These are phyloP conservation scores for Mesembrinibis cayennensis DNA, from an alignment of 2,113 vertebrate species.

Conservation along the genomic window DNA sequence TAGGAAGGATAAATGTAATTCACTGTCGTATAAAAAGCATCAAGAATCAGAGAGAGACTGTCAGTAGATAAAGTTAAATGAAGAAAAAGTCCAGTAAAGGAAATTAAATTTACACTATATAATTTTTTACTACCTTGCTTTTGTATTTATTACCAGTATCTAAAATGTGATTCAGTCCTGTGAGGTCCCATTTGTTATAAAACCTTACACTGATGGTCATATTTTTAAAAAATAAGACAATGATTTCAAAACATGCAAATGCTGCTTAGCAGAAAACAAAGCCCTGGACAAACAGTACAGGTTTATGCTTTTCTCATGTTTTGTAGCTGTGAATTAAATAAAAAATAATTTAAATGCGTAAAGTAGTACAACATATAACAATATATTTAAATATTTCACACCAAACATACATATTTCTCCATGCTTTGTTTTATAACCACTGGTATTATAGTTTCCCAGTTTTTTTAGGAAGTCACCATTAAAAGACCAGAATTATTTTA, in stretches of 20 bases:
- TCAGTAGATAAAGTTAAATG: conserved; percentile 14
- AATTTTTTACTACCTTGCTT: background rate
- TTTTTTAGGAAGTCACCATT: background rate
- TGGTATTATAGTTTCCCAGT: background rate
- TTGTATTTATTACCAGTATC: background rate
- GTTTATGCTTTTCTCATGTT: background rate
- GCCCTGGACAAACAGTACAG: background rate
- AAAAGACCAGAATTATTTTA: background rate
- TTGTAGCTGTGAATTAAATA: background rate
- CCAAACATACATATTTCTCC: background rate
- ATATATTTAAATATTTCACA: background rate
- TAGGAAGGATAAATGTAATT: conserved; percentile 4
- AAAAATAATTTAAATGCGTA: background rate
- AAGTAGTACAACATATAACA: background rate
- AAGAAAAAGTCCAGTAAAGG: background rate
- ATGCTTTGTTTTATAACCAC: background rate
- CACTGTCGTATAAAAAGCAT: background rate
- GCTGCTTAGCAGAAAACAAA: background rate
- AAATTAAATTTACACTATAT: background rate
- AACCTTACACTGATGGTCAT: background rate
- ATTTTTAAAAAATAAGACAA: background rate
- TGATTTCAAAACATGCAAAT: background rate
- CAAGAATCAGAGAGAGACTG: background rate
- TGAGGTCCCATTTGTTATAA: background rate
- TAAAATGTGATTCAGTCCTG: background rate